A percentile compares a stretch with the other conserved stretches of the same genome.
Evolutionary conservation across 2,113 vertebrate genomes (phyloP).

Genomic region (Drymodes brunneopygia): DNA sequence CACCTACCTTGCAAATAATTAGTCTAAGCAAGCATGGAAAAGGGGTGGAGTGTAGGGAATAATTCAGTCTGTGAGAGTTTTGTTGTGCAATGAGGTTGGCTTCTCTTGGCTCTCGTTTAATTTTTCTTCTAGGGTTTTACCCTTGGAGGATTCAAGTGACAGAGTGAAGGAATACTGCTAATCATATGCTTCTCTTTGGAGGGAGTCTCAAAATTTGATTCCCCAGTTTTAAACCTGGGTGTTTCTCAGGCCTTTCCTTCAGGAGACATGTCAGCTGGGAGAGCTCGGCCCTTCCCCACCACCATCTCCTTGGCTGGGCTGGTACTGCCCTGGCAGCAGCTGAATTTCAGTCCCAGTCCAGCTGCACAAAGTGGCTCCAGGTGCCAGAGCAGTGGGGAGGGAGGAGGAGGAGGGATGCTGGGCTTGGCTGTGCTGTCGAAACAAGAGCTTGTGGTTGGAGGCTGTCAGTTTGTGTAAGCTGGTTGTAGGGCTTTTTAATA

Average conservation of each 20-base stretch:
- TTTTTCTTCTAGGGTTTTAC: neutral
- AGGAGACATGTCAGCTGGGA: neutral
- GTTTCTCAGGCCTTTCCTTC: neutral
- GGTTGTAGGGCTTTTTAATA: neutral
- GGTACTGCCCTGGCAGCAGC: neutral
- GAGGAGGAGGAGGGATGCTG: neutral
- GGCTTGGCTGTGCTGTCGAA: neutral
- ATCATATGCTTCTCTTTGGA: neutral
- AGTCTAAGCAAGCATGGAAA: neutral
- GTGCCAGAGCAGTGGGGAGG: neutral
- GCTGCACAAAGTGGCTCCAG: neutral
- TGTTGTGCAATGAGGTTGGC: neutral
- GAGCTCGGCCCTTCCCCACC: fast-evolving
- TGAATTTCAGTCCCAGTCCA: neutral
- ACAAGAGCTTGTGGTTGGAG: neutral
- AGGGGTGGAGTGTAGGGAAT: neutral
- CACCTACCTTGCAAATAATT: neutral
- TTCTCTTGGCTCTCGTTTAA: neutral
- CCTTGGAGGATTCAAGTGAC: neutral
- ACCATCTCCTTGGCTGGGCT: fast-evolving
- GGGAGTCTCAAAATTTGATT: neutral
- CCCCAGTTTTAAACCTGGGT: fast-evolving
- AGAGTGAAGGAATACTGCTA: neutral
- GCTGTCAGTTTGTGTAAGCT: neutral
- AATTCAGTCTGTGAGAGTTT: neutral